A percentile compares a stretch with the other conserved stretches of the same genome.
Evolutionary conservation across 1,140 invertebrate species (phyloP).

Genomic region (Rhyacophila brunnea): DNA sequence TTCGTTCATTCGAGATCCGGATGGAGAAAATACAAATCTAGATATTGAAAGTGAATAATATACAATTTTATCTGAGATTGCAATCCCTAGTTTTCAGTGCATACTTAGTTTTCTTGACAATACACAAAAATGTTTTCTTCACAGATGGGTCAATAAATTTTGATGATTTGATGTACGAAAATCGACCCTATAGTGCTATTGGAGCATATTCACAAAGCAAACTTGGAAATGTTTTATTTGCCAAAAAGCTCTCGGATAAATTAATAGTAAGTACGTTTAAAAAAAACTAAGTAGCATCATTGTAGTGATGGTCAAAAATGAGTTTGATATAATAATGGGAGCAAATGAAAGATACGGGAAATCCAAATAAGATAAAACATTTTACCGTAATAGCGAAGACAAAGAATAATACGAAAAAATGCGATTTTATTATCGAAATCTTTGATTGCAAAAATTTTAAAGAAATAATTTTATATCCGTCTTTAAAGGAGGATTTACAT

Average conservation of each 20-base stretch:
- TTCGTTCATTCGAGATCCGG: too few species aligned
- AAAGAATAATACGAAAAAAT: not conserved
- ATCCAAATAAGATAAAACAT: not conserved
- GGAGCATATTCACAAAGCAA: conserved; percentile 72
- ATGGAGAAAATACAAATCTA: too few species aligned
- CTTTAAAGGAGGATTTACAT: too few species aligned
- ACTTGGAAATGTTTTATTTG: conserved; percentile 74
- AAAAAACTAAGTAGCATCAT: not conserved
- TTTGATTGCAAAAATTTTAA: not conserved
- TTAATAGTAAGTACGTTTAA: conserved; percentile 52
- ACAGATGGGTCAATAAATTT: conserved; percentile 65
- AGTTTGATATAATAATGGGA: too few species aligned
- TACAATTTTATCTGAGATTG: too few species aligned
- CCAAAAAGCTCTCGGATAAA: conserved; percentile 58
- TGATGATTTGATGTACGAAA: conserved; percentile 67
- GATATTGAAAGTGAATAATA: too few species aligned
- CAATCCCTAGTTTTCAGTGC: too few species aligned
- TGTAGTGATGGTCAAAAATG: too few species aligned
- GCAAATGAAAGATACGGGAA: too few species aligned
- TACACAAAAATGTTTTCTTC: too few species aligned
- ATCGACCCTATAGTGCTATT: conserved; percentile 57
- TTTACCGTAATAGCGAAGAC: not conserved
- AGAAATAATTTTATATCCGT: too few species aligned
- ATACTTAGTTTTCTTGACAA: too few species aligned
- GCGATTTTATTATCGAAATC: not conserved